Percentiles rank a stretch among this genome's conserved stretches.
phyloP scores from a whole-genome alignment of 2,797 vertebrate genomes.

The Malacoraja senta region DNA sequence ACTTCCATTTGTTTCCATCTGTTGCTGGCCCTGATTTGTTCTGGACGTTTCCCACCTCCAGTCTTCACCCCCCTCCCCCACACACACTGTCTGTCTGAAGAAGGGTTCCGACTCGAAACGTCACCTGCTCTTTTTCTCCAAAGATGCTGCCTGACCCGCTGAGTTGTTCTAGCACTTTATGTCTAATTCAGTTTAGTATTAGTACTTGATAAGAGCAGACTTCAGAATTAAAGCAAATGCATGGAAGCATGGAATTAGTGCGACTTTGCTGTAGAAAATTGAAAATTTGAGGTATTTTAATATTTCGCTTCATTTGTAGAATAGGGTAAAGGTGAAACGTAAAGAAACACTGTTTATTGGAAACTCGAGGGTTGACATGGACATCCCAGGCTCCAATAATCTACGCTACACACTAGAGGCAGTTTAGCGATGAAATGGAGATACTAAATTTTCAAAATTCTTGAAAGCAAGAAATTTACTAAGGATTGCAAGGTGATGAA shows the following conservation, averaged over 20 bases:
- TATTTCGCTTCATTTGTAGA: neutral
- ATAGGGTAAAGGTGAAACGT: neutral
- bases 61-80: too few relatives aligned
- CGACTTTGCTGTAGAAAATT: neutral
- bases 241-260: neutral
- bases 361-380: neutral
- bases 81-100: too few relatives aligned
- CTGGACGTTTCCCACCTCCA: too few relatives aligned
- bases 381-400: neutral
- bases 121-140: too few relatives aligned
- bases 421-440: neutral
- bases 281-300: neutral
- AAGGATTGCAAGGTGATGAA: neutral
- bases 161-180: too few relatives aligned
- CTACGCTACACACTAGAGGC: neutral
- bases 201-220: neutral
- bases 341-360: neutral
- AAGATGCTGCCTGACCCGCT: too few relatives aligned
- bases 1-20: too few relatives aligned
- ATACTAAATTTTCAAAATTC: constrained; percentile 14
- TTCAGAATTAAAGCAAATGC: neutral
- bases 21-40: too few relatives aligned
- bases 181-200: neutral
- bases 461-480: neutral
- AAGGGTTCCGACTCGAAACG: too few relatives aligned